Percentiles rank a stretch among this genome's conserved stretches.
These are phyloP conservation scores for Cancer borealis DNA, from an alignment of 2,888 invertebrate genomes.

Conservation along the genomic window DNA sequence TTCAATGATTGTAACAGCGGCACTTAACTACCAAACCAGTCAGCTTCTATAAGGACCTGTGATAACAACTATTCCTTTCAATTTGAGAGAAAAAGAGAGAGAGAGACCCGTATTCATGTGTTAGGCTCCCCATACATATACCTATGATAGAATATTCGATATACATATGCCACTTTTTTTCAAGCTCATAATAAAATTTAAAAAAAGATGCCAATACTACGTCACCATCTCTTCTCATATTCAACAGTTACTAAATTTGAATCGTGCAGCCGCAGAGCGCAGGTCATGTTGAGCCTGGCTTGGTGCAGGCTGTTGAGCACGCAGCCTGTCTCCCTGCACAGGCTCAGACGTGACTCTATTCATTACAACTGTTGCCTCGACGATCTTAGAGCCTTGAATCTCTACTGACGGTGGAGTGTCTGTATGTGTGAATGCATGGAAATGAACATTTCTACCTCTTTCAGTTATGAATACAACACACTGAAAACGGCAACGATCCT, in stretches of 20 bases:
- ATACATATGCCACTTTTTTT: not conserved
- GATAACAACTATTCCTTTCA: too few relatives aligned
- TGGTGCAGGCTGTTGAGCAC: not conserved
- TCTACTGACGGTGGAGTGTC: not conserved
- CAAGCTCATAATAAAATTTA: not conserved
- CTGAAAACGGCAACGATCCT: not conserved
- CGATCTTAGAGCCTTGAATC: not conserved
- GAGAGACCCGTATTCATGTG: too few relatives aligned
- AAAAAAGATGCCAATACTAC: not conserved
- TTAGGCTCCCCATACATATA: too few relatives aligned
- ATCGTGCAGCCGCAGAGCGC: not conserved
- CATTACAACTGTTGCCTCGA: not conserved
- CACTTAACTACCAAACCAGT: too few relatives aligned
- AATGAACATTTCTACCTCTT: not conserved
- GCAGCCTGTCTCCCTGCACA: not conserved
- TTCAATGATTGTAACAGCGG: too few relatives aligned
- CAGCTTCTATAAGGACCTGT: too few relatives aligned
- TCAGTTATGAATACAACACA: not conserved
- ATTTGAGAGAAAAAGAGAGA: too few relatives aligned
- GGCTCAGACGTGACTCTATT: not conserved
- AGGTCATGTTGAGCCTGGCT: not conserved
- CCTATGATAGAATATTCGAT: not conserved
- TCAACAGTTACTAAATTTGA: not conserved
- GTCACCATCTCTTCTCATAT: not conserved
- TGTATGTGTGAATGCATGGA: conserved; percentile 20